Base-by-base conservation (phyloP, 2,797 vertebrate genomes). In the Poeciliopsis infans region DNA sequence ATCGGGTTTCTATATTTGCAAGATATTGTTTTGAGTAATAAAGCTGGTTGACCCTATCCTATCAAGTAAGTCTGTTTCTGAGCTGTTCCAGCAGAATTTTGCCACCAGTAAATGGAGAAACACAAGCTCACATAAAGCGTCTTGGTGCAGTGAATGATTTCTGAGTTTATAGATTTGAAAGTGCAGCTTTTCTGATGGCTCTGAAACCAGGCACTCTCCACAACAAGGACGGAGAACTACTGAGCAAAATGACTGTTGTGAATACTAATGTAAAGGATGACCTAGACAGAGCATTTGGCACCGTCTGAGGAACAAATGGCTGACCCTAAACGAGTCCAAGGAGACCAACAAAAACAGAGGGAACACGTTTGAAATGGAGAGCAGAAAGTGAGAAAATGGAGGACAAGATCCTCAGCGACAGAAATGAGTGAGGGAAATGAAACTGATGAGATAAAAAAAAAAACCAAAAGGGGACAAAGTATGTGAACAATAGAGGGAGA, bases 261-360 rank as follows among this genome's bases (percentile, higher is more conserved):
- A 91, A 93, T 93, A 85, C 87, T 91, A 91, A 93, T 91, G 80
- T 33, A 41, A 13, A n/a, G 47, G 81, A 83, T 81, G 82, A 93
- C 88, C 89, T 80, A 89, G 87, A 88, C 83, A 45, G 76, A 87
- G 47, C 74, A 76, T 87, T 90, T 91, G 89, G 88, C 88, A 86
- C 66, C 82, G 85, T 80, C 79, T 84, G 80, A 79, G 72, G 76
- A 83, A 87, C 86, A 86, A 5, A 89, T 83, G 85, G 46, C 77
- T 83, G 86, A 87, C 84, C 87, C 87, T 74, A 85, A 86, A 85
- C 46, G 75, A 77, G 72, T 79, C 82, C 83, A 88, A 85, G 88
- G 83, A 85, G 82, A 88, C 79, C 23, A 70, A 57, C 51, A 78
- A 51, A 81, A 70, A 74, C 1, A 36, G 77, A 72, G 69, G 73